Evolutionary conservation across 2,888 invertebrate species (phyloP), one percentile per base, ranked within the genome.

Genomic region (Melolontha melolontha): DNA sequence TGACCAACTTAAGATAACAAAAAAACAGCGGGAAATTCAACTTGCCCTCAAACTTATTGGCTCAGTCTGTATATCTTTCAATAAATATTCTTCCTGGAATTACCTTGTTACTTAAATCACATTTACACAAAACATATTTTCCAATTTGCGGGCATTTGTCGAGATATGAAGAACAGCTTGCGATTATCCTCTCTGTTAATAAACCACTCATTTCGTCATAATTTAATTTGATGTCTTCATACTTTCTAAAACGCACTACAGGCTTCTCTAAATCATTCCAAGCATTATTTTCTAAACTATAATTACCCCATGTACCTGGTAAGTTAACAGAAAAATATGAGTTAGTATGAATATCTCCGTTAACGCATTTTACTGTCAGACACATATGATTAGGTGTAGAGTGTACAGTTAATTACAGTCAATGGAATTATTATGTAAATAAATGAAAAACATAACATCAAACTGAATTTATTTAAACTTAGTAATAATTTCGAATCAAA

Each of bases 121-220:
- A 85, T 83, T 89, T 89, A 65, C 87, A 87, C 68, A 85, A 84
- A 59, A 86, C 86, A 66, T 80, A 87, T 75, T 86, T 85, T 51
- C 84, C 84, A 27, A 85, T 81, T 70, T 87, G 86, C 0, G 89
- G 89, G 0, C 85, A 84, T 49, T 84, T 82, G 68, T 85, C 86
- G 42, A 89, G 79, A 75, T 86, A 87, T 5, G 85, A 84, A 12
- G 87, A 84, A 71, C 85, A 84, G 5, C 84, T 80, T 12, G 86
- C 83, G 68, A 89, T 84, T 75, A 87, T 79, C 67, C 87, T 85
- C 68, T 85, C 84, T 0, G 87, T 86, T 11, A 89, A 81, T 10
- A 85, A 78, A 0, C 87, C 88, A 0, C 75, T 77, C 1, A 79
- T 76, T 49, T 86, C 81, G 8, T 71, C 66, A 40, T 73, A 69